phyloP scores from a whole-genome alignment of 2,888 invertebrate genomes.

The Empis livida region DNA sequence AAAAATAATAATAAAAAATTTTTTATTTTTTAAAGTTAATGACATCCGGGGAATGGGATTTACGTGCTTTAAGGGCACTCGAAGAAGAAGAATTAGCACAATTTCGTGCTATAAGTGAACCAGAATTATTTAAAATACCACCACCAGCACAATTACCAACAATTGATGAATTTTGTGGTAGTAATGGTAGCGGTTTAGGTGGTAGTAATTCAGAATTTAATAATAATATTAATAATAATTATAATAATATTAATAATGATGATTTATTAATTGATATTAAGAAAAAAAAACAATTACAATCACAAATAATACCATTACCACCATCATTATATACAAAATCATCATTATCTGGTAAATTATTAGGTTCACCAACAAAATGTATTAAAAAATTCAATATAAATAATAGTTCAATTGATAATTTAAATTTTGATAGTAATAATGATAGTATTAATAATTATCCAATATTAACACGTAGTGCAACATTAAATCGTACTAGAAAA shows the following conservation, averaged over 20 bases:
- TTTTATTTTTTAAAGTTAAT: constrained; percentile 17
- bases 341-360: neutral
- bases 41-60: constrained; percentile 36
- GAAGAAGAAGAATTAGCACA: constrained; percentile 34
- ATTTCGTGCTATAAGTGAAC: constrained; percentile 30
- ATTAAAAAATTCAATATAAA: neutral
- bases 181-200: constrained; percentile 14
- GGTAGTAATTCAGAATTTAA: constrained; percentile 4
- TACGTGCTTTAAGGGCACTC: constrained; percentile 34
- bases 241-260: too few species aligned
- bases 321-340: constrained; percentile 4
- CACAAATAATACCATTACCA: constrained; percentile 8
- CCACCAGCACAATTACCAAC: constrained; percentile 22
- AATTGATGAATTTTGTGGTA: constrained; percentile 28
- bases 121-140: constrained; percentile 24
- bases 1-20: neutral
- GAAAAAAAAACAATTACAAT: neutral
- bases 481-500: constrained; percentile 1
- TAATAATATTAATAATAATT: neutral
- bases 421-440: constrained; percentile 2
- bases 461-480: neutral
- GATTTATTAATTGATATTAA: too few species aligned
- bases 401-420: neutral
- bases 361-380: constrained; percentile 2
- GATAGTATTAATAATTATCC: constrained; percentile 3